phyloP scores from a whole-genome alignment of 1,140 invertebrate species.

The Aporrectodea caliginosa region DNA sequence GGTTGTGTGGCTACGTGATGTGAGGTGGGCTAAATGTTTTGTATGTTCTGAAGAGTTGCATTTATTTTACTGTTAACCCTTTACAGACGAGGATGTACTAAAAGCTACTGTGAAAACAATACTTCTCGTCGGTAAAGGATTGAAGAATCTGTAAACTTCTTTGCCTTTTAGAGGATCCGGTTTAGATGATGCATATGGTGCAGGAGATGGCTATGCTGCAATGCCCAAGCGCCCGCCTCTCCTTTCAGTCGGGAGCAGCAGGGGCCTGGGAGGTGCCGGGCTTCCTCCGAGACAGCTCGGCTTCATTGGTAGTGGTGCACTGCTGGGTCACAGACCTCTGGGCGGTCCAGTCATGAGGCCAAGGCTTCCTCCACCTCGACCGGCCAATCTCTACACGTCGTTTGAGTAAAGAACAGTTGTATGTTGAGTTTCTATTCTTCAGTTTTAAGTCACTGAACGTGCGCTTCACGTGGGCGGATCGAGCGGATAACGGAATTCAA shows the following conservation, averaged over 20 bases:
- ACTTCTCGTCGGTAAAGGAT: too few species aligned
- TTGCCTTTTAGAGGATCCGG: background rate
- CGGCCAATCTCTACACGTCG: background rate
- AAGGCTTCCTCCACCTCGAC: background rate
- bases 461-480: too few species aligned
- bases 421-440: background rate
- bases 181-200: background rate
- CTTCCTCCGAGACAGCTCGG: background rate
- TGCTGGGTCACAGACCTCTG: background rate
- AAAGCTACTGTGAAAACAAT: too few species aligned
- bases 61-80: background rate
- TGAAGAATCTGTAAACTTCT: background rate
- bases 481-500: too few species aligned
- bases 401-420: background rate
- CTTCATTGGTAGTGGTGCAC: background rate
- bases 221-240: background rate
- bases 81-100: too few species aligned
- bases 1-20: too few species aligned
- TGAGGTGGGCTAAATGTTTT: too few species aligned
- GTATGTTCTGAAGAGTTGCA: background rate
- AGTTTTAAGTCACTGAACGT: too few species aligned
- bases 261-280: background rate
- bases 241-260: too few species aligned
- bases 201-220: background rate
- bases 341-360: background rate